Evolutionary conservation across 2,888 invertebrate genomes (phyloP), one percentile per base, ranked within the genome.

Genomic region (Buathra laborator): DNA sequence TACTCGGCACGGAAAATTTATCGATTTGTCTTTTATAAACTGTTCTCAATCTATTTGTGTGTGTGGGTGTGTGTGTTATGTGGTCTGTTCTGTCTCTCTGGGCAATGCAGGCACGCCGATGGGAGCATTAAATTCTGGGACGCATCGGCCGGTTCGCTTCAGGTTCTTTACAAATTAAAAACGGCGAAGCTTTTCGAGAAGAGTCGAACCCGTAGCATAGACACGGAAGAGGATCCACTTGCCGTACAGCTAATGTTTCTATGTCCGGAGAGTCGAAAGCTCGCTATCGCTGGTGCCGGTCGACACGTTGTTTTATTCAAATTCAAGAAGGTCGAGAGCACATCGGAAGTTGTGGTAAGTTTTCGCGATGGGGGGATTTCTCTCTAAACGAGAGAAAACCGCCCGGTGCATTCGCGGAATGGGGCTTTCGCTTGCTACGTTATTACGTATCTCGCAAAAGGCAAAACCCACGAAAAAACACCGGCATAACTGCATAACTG

Each of bases 51-150:
- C 51, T 48, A 2, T 10, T 12, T 29, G 16, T 72, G 24, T 72
- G 67, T 14, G 24, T 24, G 24, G 1, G 24, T 24, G 24, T 24
- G 24, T 24, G 3, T 24, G 24, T 24, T 1, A 24, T 24, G 24
- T 24, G 24, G 24, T 24, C 24, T 24, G 24, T 24, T 24, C 24
- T 24, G 6, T 10, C 37, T n/a, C 37, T 74, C 32, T n/a, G 16
- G 3, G 37, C 7, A 37, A 84, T 95, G n/a, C 94, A 98, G 98
- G 72, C 99, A 99, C 94, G 98, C 99, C 87, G 99, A 99, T 94
- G 99, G 99, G 75, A 99, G 99, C 92, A 96, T 99, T 81, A 99
- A 99, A 94, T 99, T 99, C 94, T 99, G 99, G 99, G 99, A 99
- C 94, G 98, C 99, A 67, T 98, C 99, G 92, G 98, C 98, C 76